A percentile compares a stretch with the other conserved stretches of the same genome.
Evolutionary conservation across 2,888 invertebrate species (phyloP).

Genomic region (Morinoia aosen): DNA sequence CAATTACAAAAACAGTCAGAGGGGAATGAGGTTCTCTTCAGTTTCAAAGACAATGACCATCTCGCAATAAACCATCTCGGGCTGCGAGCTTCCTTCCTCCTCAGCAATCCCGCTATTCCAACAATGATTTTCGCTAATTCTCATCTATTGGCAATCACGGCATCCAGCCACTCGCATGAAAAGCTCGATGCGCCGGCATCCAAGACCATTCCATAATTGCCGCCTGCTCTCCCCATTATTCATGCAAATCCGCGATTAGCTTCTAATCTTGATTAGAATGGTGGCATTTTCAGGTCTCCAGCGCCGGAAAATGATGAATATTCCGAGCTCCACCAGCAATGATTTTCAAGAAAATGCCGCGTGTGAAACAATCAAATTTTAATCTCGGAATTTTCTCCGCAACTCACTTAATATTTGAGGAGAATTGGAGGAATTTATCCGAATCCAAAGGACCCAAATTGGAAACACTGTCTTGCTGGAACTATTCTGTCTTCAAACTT

Average conservation of each 20-base stretch:
- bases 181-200: not conserved
- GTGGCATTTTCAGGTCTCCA: not conserved
- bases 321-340: not conserved
- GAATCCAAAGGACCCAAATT: not conserved
- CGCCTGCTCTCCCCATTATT: not conserved
- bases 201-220: not conserved
- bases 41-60: too few relatives aligned
- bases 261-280: constrained; percentile 30
- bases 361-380: not conserved
- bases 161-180: not conserved
- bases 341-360: not conserved
- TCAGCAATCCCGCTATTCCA: not conserved
- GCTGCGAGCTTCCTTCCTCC: not conserved
- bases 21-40: too few relatives aligned
- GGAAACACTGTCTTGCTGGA: not conserved
- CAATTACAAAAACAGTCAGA: too few relatives aligned
- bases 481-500: not conserved
- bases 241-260: constrained; percentile 24
- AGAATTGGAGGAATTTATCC: not conserved
- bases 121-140: not conserved
- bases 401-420: not conserved
- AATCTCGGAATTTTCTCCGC: not conserved
- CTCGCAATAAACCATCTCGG: not conserved
- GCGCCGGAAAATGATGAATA: not conserved
- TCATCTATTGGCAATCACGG: not conserved